Conservation (phyloP, 2,113 vertebrate genomes). For the Tricholaema leucomelas region DNA sequence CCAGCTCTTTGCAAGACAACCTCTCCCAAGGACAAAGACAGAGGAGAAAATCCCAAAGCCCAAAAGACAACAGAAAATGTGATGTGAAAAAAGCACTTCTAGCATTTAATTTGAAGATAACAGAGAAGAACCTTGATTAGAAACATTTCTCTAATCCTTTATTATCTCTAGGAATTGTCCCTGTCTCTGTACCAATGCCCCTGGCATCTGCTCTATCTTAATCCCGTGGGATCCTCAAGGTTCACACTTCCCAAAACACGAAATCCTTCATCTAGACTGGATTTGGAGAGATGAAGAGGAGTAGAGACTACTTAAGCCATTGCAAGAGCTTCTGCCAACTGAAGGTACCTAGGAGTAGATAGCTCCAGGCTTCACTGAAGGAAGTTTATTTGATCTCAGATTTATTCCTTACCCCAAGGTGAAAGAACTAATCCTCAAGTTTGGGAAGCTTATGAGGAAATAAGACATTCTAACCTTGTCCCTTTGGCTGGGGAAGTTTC, state of each 20-base stretch:
- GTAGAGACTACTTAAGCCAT: not conserved
- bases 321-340: not conserved
- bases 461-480: not conserved
- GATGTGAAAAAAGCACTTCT: not conserved
- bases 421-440: not conserved
- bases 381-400: not conserved
- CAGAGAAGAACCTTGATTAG: not conserved
- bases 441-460: not conserved
- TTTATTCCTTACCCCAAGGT: not conserved
- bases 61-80: not conserved
- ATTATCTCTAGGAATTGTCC: not conserved
- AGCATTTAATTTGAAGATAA: not conserved
- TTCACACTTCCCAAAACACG: not conserved
- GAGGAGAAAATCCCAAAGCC: not conserved
- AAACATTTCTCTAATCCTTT: not conserved
- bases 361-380: rapidly evolving
- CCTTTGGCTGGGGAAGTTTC: not conserved
- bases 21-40: not conserved
- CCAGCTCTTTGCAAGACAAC: not conserved
- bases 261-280: not conserved
- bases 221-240: not conserved
- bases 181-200: not conserved
- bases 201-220: not conserved
- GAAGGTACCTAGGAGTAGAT: not conserved
- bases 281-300: not conserved